A percentile compares a stretch with the other conserved stretches of the same genome.
phyloP scores from a whole-genome alignment of 1,140 invertebrate species.

The Andrena cerasifolii region DNA sequence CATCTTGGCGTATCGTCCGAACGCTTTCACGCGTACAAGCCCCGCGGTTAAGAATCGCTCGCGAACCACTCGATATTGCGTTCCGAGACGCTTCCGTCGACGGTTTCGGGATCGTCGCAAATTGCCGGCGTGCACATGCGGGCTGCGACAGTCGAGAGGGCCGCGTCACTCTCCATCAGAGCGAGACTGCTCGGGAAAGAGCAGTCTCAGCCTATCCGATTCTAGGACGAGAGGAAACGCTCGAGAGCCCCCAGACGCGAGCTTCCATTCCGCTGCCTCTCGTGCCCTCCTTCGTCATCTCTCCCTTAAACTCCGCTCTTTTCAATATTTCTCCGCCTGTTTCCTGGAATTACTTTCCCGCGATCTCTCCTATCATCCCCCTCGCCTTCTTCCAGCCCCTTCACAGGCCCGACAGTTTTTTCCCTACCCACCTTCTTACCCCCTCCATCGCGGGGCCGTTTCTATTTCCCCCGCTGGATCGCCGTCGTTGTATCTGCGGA shows the following conservation, averaged over 20 bases:
- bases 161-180: constrained; percentile 37
- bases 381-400: too few species aligned
- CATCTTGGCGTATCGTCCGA: too few species aligned
- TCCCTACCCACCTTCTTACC: too few species aligned
- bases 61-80: neutral
- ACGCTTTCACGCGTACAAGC: too few species aligned
- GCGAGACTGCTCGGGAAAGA: constrained; percentile 34
- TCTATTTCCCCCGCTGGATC: constrained; percentile 17
- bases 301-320: constrained; percentile 1
- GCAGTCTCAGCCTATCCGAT: constrained; percentile 42
- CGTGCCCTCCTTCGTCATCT: too few species aligned
- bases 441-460: neutral
- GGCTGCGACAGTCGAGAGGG: constrained; percentile 20
- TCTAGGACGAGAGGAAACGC: constrained; percentile 22
- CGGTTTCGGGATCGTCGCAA: constrained; percentile 8
- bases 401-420: neutral
- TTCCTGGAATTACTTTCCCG: neutral
- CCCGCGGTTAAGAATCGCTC: constrained; percentile 19
- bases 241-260: constrained; percentile 28
- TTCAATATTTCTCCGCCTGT: constrained; percentile 8
- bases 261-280: constrained; percentile 8
- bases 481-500: constrained; percentile 18
- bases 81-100: constrained; percentile 16
- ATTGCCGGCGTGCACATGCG: constrained; percentile 39
- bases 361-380: neutral